These are phyloP conservation scores for Vulpes vulpes DNA, from an alignment of 2,113 vertebrate species.

Conservation along the genomic window DNA sequence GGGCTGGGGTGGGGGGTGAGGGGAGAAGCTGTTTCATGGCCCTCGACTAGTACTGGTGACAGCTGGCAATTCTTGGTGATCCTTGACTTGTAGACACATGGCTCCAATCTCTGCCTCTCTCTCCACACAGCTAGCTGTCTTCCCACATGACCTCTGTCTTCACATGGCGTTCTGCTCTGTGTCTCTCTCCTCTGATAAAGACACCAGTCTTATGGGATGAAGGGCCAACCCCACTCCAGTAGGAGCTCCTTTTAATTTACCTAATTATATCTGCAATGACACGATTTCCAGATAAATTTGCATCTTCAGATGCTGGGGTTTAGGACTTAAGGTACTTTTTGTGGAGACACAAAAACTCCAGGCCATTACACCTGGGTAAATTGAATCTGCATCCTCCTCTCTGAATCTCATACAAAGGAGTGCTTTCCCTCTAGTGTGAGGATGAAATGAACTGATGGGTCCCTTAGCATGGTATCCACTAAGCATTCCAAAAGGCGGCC, in stretches of 20 bases:
- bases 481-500: background rate
- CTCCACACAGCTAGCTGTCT: rapidly evolving
- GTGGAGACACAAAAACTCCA: background rate
- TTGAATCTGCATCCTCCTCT: background rate
- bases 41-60: background rate
- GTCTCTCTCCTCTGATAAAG: background rate
- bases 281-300: background rate
- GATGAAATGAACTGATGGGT: background rate
- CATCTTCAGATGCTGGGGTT: background rate
- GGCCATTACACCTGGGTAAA: background rate
- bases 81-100: background rate
- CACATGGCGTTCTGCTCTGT: background rate
- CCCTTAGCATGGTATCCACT: no score
- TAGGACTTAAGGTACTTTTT: background rate
- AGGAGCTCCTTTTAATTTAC: background rate
- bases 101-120: background rate
- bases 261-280: background rate
- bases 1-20: background rate
- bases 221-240: background rate
- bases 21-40: background rate
- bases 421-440: background rate
- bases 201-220: background rate
- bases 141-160: background rate
- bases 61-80: background rate
- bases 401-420: background rate